phyloP scores from a whole-genome alignment of 2,888 invertebrate genomes.

The Diarsia rubi region DNA sequence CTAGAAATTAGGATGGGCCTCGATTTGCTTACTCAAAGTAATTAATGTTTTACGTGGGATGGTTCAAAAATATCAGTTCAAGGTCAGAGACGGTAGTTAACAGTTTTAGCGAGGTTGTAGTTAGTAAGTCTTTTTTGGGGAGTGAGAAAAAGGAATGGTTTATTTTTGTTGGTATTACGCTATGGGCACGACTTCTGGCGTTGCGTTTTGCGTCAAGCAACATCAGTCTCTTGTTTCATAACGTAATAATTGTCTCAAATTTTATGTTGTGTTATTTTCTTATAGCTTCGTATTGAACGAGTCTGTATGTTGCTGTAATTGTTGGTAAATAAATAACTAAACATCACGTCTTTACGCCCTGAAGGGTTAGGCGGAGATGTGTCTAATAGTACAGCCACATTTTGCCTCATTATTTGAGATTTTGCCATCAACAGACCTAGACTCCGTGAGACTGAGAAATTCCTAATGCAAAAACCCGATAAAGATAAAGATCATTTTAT shows the following conservation, averaged over 20 bases:
- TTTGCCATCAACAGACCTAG: too few relatives aligned
- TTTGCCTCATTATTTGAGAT: too few relatives aligned
- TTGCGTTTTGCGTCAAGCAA: background rate
- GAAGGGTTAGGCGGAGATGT: too few relatives aligned
- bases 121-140: background rate
- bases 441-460: too few relatives aligned
- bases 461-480: too few relatives aligned
- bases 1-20: slow-evolving; percentile 16
- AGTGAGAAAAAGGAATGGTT: background rate
- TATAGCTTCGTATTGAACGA: too few relatives aligned
- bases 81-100: background rate
- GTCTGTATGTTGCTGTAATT: too few relatives aligned
- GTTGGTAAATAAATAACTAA: too few relatives aligned
- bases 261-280: too few relatives aligned
- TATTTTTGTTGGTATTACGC: background rate
- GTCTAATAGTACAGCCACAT: too few relatives aligned
- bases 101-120: slow-evolving; percentile 6
- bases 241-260: background rate
- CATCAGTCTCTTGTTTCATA: background rate
- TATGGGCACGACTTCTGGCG: background rate
- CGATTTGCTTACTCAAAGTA: slow-evolving; percentile 44
- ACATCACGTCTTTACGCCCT: too few relatives aligned
- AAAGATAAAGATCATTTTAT: too few relatives aligned
- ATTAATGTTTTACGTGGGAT: slow-evolving; percentile 44
- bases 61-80: slow-evolving; percentile 27